Conservation (phyloP, 1,140 invertebrate species). For the Neodiprion pinetum region DNA sequence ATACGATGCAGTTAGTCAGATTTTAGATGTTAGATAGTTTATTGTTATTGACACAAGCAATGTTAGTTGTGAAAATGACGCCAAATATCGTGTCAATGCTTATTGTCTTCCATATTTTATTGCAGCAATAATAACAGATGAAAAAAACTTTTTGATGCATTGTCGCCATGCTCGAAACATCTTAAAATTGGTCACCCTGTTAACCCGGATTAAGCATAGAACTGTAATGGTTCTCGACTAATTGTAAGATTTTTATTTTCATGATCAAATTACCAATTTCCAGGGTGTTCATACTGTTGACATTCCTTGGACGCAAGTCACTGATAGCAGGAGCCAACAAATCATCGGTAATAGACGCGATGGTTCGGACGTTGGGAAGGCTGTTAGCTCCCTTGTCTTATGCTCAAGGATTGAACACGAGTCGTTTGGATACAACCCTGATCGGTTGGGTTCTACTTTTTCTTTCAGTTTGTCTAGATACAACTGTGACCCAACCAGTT, state of each 20-base stretch:
- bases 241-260: no score
- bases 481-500: conserved; percentile 44
- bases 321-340: conserved; percentile 68
- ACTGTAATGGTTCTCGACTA: no score
- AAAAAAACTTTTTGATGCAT: no score
- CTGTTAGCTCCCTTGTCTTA: conserved; percentile 64
- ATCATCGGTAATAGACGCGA: conserved; percentile 69
- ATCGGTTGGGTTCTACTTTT: conserved; percentile 84
- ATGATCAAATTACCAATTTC: conserved; percentile 30
- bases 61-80: no score
- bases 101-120: no score
- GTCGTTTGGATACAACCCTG: conserved; percentile 62
- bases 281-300: conserved; percentile 86
- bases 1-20: neutral
- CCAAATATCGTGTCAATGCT: no score
- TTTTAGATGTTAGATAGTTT: conserved; percentile 14
- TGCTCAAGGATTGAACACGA: conserved; percentile 46
- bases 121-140: no score
- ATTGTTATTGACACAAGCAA: neutral
- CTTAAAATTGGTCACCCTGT: no score
- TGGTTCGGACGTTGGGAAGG: conserved; percentile 66
- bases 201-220: no score
- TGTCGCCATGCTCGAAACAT: no score
- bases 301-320: conserved; percentile 86
- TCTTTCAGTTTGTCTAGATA: conserved; percentile 77